Evolutionary conservation across 2,888 invertebrate species (phyloP), one percentile per base, ranked within the genome.

Genomic region (Monoplex corrugatus): DNA sequence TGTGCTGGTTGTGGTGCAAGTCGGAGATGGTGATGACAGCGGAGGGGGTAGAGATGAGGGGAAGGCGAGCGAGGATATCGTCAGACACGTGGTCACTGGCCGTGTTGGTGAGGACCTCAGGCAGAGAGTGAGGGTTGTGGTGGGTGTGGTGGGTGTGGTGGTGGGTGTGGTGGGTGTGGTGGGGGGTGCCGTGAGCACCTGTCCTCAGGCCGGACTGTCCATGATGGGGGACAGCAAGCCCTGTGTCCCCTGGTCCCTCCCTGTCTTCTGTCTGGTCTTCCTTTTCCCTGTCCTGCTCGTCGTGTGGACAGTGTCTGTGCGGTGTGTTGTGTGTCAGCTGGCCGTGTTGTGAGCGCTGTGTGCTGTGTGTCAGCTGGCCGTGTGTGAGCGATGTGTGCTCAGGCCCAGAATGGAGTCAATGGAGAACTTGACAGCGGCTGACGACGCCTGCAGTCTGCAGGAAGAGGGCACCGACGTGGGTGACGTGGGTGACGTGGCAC

Each of bases 321-420:
- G n/a, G n/a, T n/a, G n/a, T n/a, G n/a, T n/a, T n/a, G n/a, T n/a
- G n/a, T n/a, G n/a, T n/a, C n/a, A n/a, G n/a, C n/a, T n/a, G n/a
- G n/a, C 32, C 78, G 32, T 32, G 78, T 32, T 13, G 19, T 32
- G 19, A 13, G 23, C 6, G 13, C 2, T 68, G 0, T 35, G 19
- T 5, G 32, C 28, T 28, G 6, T 35, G 68, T 32, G 16, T n/a
- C 43, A 32, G 28, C 32, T 8, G 40, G 75, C 35, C 35, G 75
- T 13, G 28, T 40, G n/a, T 8, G 40, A 38, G 38, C 35, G 75
- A 23, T 28, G 78, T 2, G 57, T 10, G 35, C n/a, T 87, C 38
- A 89, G 63, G 63, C 90, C 90, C 5, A 94, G 90, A 85, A 94
- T 94, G 89, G 91, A 92, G 83, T 93, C 93, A 80, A 94, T 94